Evolutionary conservation across 2,797 vertebrate genomes (phyloP).

Genomic region (Girardinus metallicus): DNA sequence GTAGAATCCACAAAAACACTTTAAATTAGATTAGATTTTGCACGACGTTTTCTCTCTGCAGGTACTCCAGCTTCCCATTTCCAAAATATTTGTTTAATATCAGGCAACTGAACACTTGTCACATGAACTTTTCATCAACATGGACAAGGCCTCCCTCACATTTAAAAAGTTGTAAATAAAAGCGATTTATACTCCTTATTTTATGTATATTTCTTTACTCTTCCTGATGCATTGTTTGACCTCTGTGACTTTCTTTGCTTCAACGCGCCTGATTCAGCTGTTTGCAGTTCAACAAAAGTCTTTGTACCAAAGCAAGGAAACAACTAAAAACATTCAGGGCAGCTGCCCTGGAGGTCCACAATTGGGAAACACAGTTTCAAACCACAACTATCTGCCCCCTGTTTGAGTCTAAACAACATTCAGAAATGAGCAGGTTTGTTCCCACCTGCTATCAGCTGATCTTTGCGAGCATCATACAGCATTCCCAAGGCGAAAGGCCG

Average conservation of each 20-base stretch:
- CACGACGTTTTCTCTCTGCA: neutral
- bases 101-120: too few species aligned
- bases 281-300: neutral
- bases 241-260: neutral
- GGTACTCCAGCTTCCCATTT: too few species aligned
- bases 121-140: too few species aligned
- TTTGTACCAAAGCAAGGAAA: neutral
- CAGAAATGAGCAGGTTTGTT: neutral
- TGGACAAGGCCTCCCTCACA: too few species aligned
- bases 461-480: slow-evolving; percentile 54
- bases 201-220: too few species aligned
- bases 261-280: neutral
- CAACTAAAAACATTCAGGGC: neutral
- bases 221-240: too few species aligned
- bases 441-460: slow-evolving; percentile 59
- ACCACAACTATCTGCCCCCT: neutral
- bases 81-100: too few species aligned
- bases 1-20: neutral
- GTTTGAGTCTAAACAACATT: neutral
- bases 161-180: too few species aligned
- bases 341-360: neutral
- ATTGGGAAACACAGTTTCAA: neutral
- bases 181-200: too few species aligned
- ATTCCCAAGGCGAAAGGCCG: slow-evolving; percentile 61
- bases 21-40: neutral